Conservation (phyloP, 1,140 invertebrate genomes). For the Chrysopa pallens region DNA sequence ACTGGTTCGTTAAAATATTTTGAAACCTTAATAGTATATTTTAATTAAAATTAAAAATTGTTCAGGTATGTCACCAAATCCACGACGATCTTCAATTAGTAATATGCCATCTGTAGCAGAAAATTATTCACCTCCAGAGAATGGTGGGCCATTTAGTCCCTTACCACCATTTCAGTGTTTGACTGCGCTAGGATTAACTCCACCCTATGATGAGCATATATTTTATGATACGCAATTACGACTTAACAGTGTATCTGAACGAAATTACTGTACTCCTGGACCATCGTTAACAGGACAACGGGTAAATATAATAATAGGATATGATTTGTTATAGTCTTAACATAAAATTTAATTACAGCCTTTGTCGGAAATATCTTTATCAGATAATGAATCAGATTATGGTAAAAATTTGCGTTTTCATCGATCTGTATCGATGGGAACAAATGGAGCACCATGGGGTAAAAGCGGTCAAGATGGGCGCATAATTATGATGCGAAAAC, state of each 20-base stretch:
- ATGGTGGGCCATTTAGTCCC: conserved; percentile 32
- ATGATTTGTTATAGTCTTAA: background rate
- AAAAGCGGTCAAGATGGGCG: conserved; percentile 37
- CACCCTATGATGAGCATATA: conserved; percentile 29
- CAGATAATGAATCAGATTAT: conserved; percentile 33
- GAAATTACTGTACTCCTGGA: conserved; percentile 11
- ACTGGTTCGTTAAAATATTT: conserved; percentile 17
- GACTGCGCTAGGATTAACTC: conserved; percentile 42
- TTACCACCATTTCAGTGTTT: conserved; percentile 63
- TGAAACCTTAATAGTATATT: background rate
- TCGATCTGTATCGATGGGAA: conserved; percentile 37
- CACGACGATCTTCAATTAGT: conserved; percentile 30
- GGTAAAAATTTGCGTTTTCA: conserved; percentile 34
- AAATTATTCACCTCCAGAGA: conserved; percentile 34
- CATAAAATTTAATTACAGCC: conserved; percentile 22
- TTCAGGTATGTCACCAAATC: conserved; percentile 14
- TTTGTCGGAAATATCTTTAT: conserved; percentile 32
- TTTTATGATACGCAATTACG: conserved; percentile 33
- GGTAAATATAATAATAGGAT: conserved; percentile 13
- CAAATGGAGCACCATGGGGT: conserved; percentile 37
- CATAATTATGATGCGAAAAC: conserved; percentile 41
- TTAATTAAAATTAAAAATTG: background rate
- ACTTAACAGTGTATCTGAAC: conserved; percentile 24
- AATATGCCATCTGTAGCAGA: conserved; percentile 39
- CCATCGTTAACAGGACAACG: conserved; percentile 18